Evolutionary conservation across 2,113 vertebrate genomes (phyloP).

Genomic region (Salvelinus namaycush): DNA sequence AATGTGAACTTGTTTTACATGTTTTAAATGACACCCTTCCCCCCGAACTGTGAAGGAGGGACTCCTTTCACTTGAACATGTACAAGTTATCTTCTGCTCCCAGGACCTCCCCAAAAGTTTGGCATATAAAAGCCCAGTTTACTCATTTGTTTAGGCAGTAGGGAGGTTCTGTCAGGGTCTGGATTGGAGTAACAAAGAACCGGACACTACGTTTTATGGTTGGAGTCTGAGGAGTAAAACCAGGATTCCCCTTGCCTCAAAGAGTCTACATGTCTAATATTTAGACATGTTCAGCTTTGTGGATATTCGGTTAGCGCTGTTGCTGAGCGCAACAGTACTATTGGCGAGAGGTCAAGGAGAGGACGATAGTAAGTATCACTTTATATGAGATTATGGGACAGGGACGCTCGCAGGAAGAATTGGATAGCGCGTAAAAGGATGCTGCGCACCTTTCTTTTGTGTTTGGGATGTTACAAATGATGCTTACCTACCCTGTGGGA

Average conservation of each 20-base stretch:
- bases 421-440: conserved; percentile 52
- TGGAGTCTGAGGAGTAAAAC: conserved; percentile 85
- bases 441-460: conserved; percentile 46
- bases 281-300: conserved; percentile 99
- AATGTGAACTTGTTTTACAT: conserved; percentile 69
- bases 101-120: conserved; percentile 78
- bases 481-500: conserved; percentile 5
- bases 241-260: conserved; percentile 83
- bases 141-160: conserved; percentile 84
- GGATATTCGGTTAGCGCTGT: conserved; percentile 98
- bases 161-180: conserved; percentile 97
- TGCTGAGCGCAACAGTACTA: conserved; percentile 91
- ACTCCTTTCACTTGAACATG: conserved; percentile 65
- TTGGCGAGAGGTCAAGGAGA: conserved; percentile 90
- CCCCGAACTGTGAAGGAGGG: conserved; percentile 76
- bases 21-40: conserved; percentile 45
- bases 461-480: conserved; percentile 28
- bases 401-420: conserved; percentile 41
- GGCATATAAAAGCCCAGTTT: conserved; percentile 86
- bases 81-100: conserved; percentile 62
- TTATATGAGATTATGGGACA: conserved; percentile 54
- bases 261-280: conserved; percentile 99
- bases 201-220: conserved; percentile 90
- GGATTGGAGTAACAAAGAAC: conserved; percentile 90
- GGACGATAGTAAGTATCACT: conserved; percentile 88